A percentile compares a stretch with the other conserved stretches of the same genome.
Conservation (phyloP, 2,888 invertebrate species). For the Lysandra coridon region DNA sequence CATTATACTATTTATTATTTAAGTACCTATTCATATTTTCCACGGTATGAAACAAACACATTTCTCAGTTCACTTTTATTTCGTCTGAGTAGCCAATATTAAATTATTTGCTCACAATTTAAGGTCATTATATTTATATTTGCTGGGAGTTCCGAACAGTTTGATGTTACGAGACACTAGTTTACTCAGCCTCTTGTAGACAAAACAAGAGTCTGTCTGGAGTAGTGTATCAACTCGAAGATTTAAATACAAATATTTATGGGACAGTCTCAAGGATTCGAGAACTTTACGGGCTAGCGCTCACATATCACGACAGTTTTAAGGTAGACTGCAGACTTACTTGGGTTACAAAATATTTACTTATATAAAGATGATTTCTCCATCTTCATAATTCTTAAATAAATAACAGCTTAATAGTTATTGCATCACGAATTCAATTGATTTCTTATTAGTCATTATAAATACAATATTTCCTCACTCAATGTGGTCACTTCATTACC, state of each 20-base stretch:
- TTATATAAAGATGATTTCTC: too few relatives aligned
- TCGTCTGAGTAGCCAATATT: not conserved
- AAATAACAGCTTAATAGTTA: too few relatives aligned
- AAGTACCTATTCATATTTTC: not conserved
- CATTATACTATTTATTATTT: too few relatives aligned
- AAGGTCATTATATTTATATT: not conserved
- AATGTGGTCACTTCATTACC: too few relatives aligned
- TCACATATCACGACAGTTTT: too few relatives aligned
- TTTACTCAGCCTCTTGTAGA: conserved; percentile 1
- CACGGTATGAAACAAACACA: not conserved
- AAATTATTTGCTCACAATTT: not conserved
- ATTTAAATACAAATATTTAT: conserved; percentile 12
- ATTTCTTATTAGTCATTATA: too few relatives aligned
- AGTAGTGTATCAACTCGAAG: not conserved
- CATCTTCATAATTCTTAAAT: too few relatives aligned
- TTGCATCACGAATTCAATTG: too few relatives aligned
- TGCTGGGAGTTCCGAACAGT: not conserved
- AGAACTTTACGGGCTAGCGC: not conserved
- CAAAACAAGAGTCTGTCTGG: not conserved
- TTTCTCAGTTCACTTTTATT: not conserved
- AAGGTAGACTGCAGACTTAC: too few relatives aligned
- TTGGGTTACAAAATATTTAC: too few relatives aligned
- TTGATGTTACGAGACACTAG: not conserved
- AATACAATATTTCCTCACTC: too few relatives aligned
- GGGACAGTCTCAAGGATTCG: not conserved